A percentile compares a stretch with the other conserved stretches of the same genome.
These are phyloP conservation scores for Apistogramma diplotaenia DNA, from an alignment of 2,113 vertebrate species.

Conservation along the genomic window DNA sequence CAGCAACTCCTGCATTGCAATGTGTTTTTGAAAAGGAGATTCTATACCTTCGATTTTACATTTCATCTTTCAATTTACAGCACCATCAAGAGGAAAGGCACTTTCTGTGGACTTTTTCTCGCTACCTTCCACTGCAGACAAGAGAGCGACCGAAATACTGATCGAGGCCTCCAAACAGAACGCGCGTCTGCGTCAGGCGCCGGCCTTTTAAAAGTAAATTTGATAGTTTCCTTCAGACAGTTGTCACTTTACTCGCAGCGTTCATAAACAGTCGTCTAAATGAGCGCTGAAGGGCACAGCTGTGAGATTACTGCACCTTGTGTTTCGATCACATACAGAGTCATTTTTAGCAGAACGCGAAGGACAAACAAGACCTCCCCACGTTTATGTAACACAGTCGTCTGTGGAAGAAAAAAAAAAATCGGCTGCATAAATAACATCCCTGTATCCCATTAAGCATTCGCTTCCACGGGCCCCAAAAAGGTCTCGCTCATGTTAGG, in stretches of 20 bases:
- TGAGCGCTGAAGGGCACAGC: neutral
- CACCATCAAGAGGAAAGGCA: constrained; percentile 98
- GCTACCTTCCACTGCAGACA: constrained; percentile 50
- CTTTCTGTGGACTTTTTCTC: constrained; percentile 87
- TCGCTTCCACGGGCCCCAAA: constrained; percentile 10
- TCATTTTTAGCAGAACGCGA: neutral
- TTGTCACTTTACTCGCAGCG: neutral
- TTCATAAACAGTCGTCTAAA: neutral
- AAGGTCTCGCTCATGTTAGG: constrained; percentile 23
- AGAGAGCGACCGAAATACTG: constrained; percentile 29
- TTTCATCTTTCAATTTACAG: constrained; percentile 76
- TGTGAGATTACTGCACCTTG: constrained; percentile 1
- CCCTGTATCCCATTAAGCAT: constrained; percentile 8
- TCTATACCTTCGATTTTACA: constrained; percentile 68
- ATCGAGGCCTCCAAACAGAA: constrained; percentile 21
- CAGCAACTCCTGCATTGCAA: constrained; percentile 68
- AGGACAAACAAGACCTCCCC: neutral
- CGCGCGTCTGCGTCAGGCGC: neutral
- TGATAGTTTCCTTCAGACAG: constrained; percentile 7
- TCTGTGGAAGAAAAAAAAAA: constrained; percentile 5
- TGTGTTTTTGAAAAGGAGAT: constrained; percentile 77
- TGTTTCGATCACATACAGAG: neutral
- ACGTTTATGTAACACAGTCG: neutral
- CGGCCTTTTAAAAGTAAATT: neutral
- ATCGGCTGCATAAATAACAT: neutral